Base-by-base conservation (phyloP, 2,113 vertebrate genomes). In the Pelusios castaneus region DNA sequence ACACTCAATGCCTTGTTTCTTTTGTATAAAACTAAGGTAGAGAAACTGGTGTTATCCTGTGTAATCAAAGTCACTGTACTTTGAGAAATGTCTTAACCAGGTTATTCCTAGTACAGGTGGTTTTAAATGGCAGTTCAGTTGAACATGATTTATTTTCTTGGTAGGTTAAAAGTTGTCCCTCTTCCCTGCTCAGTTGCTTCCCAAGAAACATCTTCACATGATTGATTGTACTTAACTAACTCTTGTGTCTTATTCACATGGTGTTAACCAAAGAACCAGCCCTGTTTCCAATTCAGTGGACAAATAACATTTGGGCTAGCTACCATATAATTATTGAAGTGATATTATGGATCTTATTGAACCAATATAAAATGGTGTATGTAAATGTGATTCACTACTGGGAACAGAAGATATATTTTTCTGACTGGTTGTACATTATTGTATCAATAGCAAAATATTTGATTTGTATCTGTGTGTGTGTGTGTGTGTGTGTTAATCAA, bases 1-100 rank as follows among this genome's bases (percentile, higher is more conserved):
- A 97, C 96, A 97, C 97, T 98, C 93, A 98, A 97, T 98, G 98
- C 98, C 98, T 98, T 99, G 98, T 97, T 97, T 98, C 98, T 98
- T 96, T 98, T 98, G 87, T 97, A 98, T 94, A 95, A 97, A 95
- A 95, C 85, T 93, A 94, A 85, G 8, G 1, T 92, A 96, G 97
- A 97, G 92, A 97, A 98, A 92, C 90, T 97, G 89, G 95, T 98
- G 96, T 98, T 96, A 91, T 82, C 25, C 77, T 97, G 94, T 98
- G 96, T 98, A 96, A 97, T 94, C 95, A 89, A 95, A 94, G 95
- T 97, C 95, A 94, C 93, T 97, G 95, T 88, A 97, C 47, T 97
- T 95, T 98, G 97, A 98, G 97, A 98, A 94, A 95, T 97, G 96
- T 98, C 97, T 98, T 98, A 96, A 91, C 97, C 90, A 85, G 97